Percentiles rank a stretch among this genome's conserved stretches.
Evolutionary conservation across 1,140 invertebrate genomes (phyloP).

Genomic region (Aphidius gifuensis): DNA sequence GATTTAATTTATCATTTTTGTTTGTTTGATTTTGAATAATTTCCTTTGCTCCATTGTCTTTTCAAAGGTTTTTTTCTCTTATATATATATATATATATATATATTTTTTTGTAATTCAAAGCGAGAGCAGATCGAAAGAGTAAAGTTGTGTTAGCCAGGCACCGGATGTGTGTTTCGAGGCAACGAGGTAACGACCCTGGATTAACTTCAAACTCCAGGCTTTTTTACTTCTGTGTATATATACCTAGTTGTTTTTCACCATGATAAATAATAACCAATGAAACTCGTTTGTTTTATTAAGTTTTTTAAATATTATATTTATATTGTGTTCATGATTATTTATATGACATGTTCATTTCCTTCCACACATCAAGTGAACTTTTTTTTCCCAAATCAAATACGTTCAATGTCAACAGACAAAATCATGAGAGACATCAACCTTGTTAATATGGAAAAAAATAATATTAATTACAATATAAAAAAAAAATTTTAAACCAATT

Average conservation of each 20-base stretch:
- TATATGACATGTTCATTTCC: too few species aligned
- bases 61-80: slow-evolving; percentile 9
- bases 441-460: too few species aligned
- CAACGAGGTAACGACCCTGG: slow-evolving; percentile 30
- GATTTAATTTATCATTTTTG: background rate
- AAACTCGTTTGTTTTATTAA: slow-evolving; percentile 8
- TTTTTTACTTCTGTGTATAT: background rate
- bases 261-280: background rate
- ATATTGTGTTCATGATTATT: too few species aligned
- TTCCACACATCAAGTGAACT: too few species aligned
- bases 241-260: slow-evolving; percentile 7
- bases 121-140: background rate
- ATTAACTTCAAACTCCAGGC: slow-evolving; percentile 21
- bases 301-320: background rate
- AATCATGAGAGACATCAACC: too few species aligned
- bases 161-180: slow-evolving; percentile 31
- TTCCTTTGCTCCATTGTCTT: background rate
- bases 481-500: background rate
- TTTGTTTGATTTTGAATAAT: background rate
- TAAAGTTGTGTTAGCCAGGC: slow-evolving; percentile 17
- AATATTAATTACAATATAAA: background rate
- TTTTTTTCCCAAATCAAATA: too few species aligned
- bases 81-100: too few species aligned
- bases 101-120: slow-evolving; percentile 6
- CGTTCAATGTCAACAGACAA: too few species aligned